Conservation (phyloP, 2,113 vertebrate species). For the Gallinago jamesoni region DNA sequence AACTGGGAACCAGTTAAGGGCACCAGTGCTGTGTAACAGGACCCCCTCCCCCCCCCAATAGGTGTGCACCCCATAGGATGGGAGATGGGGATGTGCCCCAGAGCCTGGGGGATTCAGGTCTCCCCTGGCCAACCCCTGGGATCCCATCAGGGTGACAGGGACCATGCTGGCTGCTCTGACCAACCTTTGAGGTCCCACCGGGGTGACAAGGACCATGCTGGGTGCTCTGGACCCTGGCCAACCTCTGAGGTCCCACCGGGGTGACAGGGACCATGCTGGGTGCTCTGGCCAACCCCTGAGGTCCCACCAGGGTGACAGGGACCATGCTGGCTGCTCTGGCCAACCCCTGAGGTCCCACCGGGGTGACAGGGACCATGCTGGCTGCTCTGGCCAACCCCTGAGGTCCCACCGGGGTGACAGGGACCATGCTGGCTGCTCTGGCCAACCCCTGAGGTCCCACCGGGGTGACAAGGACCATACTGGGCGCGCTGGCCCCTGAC, state of each 20-base stretch:
- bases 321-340: accelerated
- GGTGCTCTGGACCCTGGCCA: neutral
- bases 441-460: too few relatives aligned
- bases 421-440: accelerated
- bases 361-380: too few relatives aligned
- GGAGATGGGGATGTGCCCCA: neutral
- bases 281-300: neutral
- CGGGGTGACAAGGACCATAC: too few relatives aligned
- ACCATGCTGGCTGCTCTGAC: too few relatives aligned
- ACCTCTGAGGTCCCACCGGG: too few relatives aligned
- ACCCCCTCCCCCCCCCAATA: too few relatives aligned
- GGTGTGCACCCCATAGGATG: accelerated
- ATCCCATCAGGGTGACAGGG: too few relatives aligned
- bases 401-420: neutral
- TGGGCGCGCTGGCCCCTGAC: neutral
- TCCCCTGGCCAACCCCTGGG: neutral
- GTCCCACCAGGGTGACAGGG: neutral
- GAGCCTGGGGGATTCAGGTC: neutral
- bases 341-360: too few relatives aligned
- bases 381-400: neutral
- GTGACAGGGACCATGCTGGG: too few relatives aligned
- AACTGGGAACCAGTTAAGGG: conserved; percentile 85
- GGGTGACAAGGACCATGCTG: neutral
- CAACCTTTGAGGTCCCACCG: neutral
- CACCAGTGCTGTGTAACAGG: accelerated